These are phyloP conservation scores for Struthio camelus DNA, from an alignment of 2,113 vertebrate species.

Conservation along the genomic window DNA sequence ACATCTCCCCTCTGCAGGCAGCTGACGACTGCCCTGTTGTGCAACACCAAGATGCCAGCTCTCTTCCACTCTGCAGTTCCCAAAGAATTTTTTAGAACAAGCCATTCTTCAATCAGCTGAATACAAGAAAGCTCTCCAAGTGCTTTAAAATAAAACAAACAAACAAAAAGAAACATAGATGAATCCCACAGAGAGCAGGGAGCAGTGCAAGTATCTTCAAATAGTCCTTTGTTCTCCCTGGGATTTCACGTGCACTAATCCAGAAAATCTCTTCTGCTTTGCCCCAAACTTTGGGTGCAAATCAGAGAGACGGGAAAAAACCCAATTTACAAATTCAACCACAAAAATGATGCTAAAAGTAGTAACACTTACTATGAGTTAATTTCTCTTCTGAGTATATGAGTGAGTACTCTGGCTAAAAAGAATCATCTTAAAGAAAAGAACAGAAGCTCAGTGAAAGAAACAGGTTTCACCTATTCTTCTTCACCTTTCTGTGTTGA, in stretches of 20 bases:
- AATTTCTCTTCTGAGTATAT: not conserved
- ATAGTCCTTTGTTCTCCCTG: not conserved
- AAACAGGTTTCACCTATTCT: not conserved
- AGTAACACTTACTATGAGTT: not conserved
- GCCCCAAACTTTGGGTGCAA: not conserved
- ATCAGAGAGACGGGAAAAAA: not conserved
- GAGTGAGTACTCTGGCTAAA: not conserved
- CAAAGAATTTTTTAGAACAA: conserved; percentile 16
- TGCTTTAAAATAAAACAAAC: conserved; percentile 46
- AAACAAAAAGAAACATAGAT: conserved; percentile 40
- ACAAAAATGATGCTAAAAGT: not conserved
- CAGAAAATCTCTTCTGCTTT: not conserved
- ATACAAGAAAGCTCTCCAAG: not conserved
- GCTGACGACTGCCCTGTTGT: not conserved
- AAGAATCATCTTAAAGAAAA: not conserved
- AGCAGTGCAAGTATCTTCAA: not conserved
- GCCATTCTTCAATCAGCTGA: conserved; percentile 2
- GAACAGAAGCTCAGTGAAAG: not conserved
- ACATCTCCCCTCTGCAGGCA: not conserved
- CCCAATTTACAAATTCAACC: not conserved
- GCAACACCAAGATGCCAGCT: not conserved
- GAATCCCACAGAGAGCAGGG: conserved; percentile 28
- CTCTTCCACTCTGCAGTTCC: not conserved
- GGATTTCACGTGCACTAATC: not conserved
- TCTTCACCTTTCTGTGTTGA: not conserved